Conservation (phyloP, 2,888 invertebrate species). For the Muscina levida region DNA sequence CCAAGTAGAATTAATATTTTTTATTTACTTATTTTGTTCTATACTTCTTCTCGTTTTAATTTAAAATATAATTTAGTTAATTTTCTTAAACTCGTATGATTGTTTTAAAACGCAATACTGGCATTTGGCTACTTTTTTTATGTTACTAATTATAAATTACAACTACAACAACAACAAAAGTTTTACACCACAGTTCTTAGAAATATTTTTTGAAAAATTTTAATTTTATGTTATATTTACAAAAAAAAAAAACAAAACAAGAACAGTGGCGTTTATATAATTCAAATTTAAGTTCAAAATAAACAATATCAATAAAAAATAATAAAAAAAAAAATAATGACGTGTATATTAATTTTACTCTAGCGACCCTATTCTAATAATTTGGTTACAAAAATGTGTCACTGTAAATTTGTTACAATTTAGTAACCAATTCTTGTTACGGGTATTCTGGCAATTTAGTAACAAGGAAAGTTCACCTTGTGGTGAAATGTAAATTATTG, state of each 20-base stretch:
- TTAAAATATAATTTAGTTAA: conserved; percentile 22
- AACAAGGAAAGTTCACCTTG: too few species aligned
- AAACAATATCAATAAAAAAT: conserved; percentile 56
- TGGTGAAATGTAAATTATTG: too few species aligned
- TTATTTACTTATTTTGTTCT: conserved; percentile 9
- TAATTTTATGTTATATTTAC: conserved; percentile 33
- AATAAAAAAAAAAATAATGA: background rate
- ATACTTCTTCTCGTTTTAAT: background rate
- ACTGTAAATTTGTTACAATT: too few species aligned
- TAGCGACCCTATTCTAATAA: too few species aligned
- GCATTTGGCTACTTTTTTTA: conserved; percentile 48
- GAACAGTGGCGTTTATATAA: conserved; percentile 50
- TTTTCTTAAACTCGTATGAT: conserved; percentile 7
- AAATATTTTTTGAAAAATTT: conserved; percentile 41
- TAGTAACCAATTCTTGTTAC: too few species aligned
- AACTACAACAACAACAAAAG: conserved; percentile 12
- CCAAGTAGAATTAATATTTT: conserved; percentile 44
- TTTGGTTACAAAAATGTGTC: too few species aligned
- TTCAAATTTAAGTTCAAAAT: conserved; percentile 54
- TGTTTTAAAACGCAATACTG: conserved; percentile 35
- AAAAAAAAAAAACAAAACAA: conserved; percentile 23
- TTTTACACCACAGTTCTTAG: conserved; percentile 13
- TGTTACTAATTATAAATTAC: conserved; percentile 42
- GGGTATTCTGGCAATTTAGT: too few species aligned
- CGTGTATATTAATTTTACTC: background rate